Evolutionary conservation across 2,888 invertebrate species (phyloP), one percentile per base, ranked within the genome.

Genomic region (Tenthredo distinguenda): DNA sequence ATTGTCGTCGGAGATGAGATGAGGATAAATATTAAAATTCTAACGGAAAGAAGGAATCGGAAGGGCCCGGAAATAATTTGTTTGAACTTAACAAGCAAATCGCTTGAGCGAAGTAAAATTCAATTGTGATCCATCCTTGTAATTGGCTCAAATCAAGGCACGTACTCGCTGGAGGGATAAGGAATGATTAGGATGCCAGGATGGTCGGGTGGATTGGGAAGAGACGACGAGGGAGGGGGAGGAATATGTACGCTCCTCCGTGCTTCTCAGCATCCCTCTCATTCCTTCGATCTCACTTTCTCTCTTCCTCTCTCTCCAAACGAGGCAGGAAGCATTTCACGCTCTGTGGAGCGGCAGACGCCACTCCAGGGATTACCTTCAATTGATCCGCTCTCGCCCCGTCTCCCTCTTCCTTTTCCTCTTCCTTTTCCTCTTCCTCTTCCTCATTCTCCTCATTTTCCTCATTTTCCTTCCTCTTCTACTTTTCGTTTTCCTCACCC

Each of bases 321-420:
- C 88, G 90, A 83, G 83, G 83, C 91, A 92, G 91, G 92, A 92
- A 91, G 91, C 91, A 92, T 92, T 92, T 92, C 92, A 92, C 90
- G 92, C 92, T 92, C 89, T 88, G 88, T 89, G 89, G 89, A 92
- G 92, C 92, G 87, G 89, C 90, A 91, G 92, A 92, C 91, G 92
- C 91, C 90, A 92, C 92, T 91, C 92, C 89, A 90, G 92, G 92
- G 92, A 92, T 92, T 92, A 92, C 92, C 92, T 92, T 90, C 91
- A 92, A 92, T 92, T 91, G 92, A 92, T 92, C 92, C 92, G 89
- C 89, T 90, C 91, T 90, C 87, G 87, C 88, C 87, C 88, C 86
- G 85, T 85, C 85, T 86, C 21, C 76, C 47, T 79, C 76, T 55
- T 76, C 83, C 40, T 83, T 50, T 18, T 31, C 65, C 85, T 76